Evolutionary conservation across 1,140 invertebrate species (phyloP), one percentile per base, ranked within the genome.

Genomic region (Magallana gigas): DNA sequence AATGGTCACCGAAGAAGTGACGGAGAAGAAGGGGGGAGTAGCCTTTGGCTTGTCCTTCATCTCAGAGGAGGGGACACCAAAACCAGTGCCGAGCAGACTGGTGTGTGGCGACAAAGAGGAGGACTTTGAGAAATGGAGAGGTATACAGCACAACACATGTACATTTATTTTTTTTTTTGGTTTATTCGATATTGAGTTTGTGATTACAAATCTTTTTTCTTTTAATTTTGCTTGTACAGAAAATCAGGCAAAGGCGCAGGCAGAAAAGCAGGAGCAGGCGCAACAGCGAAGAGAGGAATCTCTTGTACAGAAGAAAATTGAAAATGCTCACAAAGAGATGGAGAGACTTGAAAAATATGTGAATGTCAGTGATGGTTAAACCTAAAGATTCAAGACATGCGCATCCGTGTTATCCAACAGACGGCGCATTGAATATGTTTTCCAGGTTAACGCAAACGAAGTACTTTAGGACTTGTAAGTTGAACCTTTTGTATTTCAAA

Each of bases 61-160:
- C 60, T n/a, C 60, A n/a, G 60, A n/a, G 60, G 60, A 64, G 1
- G 16, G 6, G 18, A 14, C 60, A 64, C 60, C 18, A 0, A 64
- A 64, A 8, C 60, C 18, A 18, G 16, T 18, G 2, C 11, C 60
- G 16, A 64, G 60, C 18, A 64, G 60, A 7, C 60, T 16, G 8
- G 6, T 64, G 60, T n/a, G 16, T 0, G 8, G 16, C 8, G 60
- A 64, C 60, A 64, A 64, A 64, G 18, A 64, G 16, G 60, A 64
- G 60, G 14, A 64, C 18, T 64, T 64, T 64, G 60, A 64, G 18
- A 64, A 64, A n/a, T 64, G 60, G 60, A 64, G 60, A 64, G 60
- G 60, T 64, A n/a, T 1, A 48, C 36, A 48, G 36, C 36, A 5
- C 3, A 48, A 48, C 36, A 48, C 36, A 48, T 48, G 36, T 48